Evolutionary conservation across 1,140 invertebrate species (phyloP).

Genomic region (Zaprionus tsacasi): DNA sequence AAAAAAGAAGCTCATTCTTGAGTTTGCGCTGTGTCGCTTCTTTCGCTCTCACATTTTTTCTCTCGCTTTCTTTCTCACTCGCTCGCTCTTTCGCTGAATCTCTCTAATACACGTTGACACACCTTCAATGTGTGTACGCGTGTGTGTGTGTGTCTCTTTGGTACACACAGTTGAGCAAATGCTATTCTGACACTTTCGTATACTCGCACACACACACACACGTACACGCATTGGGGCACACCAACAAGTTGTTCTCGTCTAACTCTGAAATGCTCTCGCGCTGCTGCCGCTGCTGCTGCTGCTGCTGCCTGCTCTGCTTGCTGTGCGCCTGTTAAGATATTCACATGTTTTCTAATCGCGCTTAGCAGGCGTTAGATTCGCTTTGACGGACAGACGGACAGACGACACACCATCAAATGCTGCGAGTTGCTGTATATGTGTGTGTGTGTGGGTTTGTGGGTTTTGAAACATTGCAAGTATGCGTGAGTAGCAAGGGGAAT

Average conservation of each 20-base stretch:
- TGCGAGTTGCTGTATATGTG: background rate
- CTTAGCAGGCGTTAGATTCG: constrained; percentile 29
- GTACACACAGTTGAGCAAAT: background rate
- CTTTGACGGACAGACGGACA: constrained; percentile 13
- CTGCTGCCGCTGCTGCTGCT: background rate
- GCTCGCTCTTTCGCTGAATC: constrained; percentile 7
- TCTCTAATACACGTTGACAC: constrained; percentile 16
- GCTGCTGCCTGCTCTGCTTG: constrained; percentile 1
- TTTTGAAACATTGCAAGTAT: background rate
- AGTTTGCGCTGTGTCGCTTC: constrained; percentile 16
- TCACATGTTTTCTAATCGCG: constrained; percentile 46
- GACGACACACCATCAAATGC: constrained; percentile 4
- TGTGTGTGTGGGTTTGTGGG: background rate
- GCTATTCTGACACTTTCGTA: background rate
- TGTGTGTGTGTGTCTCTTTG: constrained; percentile 1
- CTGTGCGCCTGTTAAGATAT: constrained; percentile 33
- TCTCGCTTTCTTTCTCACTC: background rate
- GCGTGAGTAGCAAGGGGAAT: background rate
- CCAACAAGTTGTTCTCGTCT: constrained; percentile 7
- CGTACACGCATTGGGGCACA: background rate
- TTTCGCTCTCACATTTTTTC: background rate
- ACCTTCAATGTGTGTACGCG: constrained; percentile 17
- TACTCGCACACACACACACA: background rate
- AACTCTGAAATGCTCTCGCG: constrained; percentile 13
- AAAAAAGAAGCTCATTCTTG: constrained; percentile 2